These are phyloP conservation scores for Bombyx huttoni DNA, from an alignment of 2,888 invertebrate genomes.

Conservation along the genomic window DNA sequence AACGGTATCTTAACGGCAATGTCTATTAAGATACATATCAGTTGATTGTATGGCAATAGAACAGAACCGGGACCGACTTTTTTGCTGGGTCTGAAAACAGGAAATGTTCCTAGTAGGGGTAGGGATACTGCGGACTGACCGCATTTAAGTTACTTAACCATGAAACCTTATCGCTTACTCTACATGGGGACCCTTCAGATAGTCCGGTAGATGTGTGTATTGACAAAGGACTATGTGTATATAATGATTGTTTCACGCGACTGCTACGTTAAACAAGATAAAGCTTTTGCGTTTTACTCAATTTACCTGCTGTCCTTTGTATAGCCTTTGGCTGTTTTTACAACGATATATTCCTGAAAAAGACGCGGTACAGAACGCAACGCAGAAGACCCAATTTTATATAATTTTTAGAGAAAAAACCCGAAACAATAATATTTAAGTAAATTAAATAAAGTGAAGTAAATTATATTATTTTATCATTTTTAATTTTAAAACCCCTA, in stretches of 20 bases:
- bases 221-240: not conserved
- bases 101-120: not conserved
- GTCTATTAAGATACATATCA: not conserved
- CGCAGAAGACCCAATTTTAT: not conserved
- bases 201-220: not conserved
- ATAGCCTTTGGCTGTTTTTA: slow-evolving; percentile 1
- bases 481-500: not conserved
- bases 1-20: not conserved
- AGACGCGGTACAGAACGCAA: not conserved
- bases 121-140: not conserved
- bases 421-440: not conserved
- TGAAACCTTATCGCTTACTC: not conserved
- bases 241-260: not conserved
- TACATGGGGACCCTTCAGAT: not conserved
- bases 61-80: not conserved
- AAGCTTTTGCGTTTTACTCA: slow-evolving; percentile 1
- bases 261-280: not conserved
- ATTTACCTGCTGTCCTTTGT: slow-evolving; percentile 2
- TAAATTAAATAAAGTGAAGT: too few relatives aligned
- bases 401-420: not conserved
- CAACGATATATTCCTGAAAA: not conserved
- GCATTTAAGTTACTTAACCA: not conserved
- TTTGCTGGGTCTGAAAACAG: not conserved
- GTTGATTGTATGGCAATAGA: not conserved
- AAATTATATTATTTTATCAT: not conserved